Conservation (phyloP, 2,113 vertebrate species). For the Trogon melanurus region DNA sequence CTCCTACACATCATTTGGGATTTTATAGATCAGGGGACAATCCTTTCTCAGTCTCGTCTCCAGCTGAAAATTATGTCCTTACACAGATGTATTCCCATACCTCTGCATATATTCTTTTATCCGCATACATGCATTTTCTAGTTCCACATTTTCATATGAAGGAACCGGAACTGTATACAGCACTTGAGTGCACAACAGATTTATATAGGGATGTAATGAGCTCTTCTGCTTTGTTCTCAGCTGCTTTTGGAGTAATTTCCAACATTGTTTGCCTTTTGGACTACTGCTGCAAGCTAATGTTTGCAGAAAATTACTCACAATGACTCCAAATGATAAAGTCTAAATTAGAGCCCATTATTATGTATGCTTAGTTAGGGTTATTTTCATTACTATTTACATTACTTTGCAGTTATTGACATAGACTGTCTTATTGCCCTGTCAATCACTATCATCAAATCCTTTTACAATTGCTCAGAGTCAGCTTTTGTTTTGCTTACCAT, state of each 20-base stretch:
- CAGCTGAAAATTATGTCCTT: not conserved
- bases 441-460: not conserved
- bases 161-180: not conserved
- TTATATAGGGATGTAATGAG: not conserved
- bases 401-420: not conserved
- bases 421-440: not conserved
- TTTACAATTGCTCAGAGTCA: not conserved
- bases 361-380: not conserved
- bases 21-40: not conserved
- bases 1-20: not conserved
- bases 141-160: not conserved
- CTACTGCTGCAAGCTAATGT: not conserved
- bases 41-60: not conserved
- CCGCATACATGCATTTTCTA: not conserved
- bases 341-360: not conserved
- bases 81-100: not conserved
- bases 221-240: not conserved
- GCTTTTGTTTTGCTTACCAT: not conserved
- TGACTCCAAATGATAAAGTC: not conserved
- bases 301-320: not conserved
- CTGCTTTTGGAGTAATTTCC: constrained; percentile 5
- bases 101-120: not conserved
- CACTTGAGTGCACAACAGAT: not conserved
- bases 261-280: not conserved
- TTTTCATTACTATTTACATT: constrained; percentile 6